Percentiles rank a stretch among this genome's conserved stretches.
Evolutionary conservation across 2,113 vertebrate species (phyloP).

Genomic region (Amphilophus citrinellus): DNA sequence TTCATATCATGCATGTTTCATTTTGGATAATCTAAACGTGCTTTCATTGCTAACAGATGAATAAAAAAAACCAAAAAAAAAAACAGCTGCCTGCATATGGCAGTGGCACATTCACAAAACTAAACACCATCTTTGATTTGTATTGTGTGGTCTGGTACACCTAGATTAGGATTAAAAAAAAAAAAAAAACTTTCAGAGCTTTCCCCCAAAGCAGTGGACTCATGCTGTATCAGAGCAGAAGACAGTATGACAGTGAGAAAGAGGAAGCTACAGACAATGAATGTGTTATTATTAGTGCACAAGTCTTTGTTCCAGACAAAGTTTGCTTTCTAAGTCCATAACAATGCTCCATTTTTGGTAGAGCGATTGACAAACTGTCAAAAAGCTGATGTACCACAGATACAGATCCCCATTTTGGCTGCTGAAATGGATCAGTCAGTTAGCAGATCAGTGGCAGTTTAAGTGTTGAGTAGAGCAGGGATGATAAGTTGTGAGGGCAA

Average conservation of each 20-base stretch:
- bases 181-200: not conserved
- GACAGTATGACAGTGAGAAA: not conserved
- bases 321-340: not conserved
- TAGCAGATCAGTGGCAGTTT: slow-evolving; percentile 9
- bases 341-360: not conserved
- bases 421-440: slow-evolving; percentile 25
- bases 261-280: no score
- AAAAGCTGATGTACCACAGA: not conserved
- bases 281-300: not conserved
- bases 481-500: slow-evolving; percentile 47
- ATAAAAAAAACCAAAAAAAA: not conserved
- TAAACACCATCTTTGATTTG: no score
- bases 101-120: no score
- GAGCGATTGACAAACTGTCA: slow-evolving; percentile 12
- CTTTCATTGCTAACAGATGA: not conserved
- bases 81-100: no score
- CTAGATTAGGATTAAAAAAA: no score
- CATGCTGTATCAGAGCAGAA: no score
- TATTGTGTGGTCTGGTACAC: not conserved
- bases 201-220: not conserved
- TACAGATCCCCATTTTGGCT: slow-evolving; percentile 23
- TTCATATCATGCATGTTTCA: not conserved
- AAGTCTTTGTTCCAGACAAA: not conserved
- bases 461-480: slow-evolving; percentile 36
- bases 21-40: not conserved